Base-by-base conservation (phyloP, 1,140 invertebrate genomes). In the Eriocheir sinensis region DNA sequence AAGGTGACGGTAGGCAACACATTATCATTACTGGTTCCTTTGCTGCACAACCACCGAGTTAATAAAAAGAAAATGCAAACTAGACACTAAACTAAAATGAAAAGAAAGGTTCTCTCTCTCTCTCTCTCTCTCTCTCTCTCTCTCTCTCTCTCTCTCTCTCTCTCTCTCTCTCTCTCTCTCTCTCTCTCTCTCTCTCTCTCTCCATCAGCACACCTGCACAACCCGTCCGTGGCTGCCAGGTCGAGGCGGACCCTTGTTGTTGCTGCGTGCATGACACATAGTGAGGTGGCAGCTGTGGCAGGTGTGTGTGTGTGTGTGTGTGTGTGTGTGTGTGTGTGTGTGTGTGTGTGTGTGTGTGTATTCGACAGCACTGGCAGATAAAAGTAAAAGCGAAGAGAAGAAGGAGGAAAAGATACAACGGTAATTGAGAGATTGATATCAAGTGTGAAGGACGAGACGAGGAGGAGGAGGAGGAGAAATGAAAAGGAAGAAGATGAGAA, bases 321-420 rank as follows among this genome's bases (percentile, higher is more conserved):
- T 72, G 60, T 72, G 60, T 72, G 60, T 72, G 60, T 72, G 60
- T 72, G 60, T 72, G 60, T 72, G 60, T 72, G 60, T 72, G 60
- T 72, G 60, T 72, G 60, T 72, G 60, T 72, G 60, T 72, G 60
- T 72, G 60, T 72, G 60, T 72, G 60, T 72, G 60, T 72, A n/a
- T 72, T 2, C 21, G 21, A 4, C 60, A 72, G 21, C 60, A 27
- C 17, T 72, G 60, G n/a, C n/a, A 72, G 60, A 72, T 72, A 72
- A 4, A 4, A 72, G 60, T 72, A n/a, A n/a, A n/a, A 72, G 60
- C n/a, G 27, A 12, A n/a, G 60, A 2, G 60, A 72, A 72, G 60
- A 72, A 21, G 60, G 27, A n/a, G n/a, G n/a, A n/a, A n/a, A 72
- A 72, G 60, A 72, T 72, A 72, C 53, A 21, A 72, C n/a, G 53